Evolutionary conservation across 2,888 invertebrate species (phyloP).

Genomic region (Pyrochroa serraticornis): DNA sequence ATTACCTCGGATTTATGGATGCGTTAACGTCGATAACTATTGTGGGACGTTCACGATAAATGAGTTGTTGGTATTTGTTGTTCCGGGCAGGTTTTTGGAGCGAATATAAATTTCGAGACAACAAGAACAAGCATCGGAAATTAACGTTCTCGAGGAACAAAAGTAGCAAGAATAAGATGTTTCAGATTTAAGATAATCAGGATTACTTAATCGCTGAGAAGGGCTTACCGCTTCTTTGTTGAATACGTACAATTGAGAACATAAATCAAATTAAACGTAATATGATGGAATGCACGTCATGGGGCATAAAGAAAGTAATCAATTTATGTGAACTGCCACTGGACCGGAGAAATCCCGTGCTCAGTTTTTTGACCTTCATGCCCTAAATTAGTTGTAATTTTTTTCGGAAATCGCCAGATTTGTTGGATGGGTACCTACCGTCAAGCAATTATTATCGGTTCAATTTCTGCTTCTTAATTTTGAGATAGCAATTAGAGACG

Average conservation of each 20-base stretch:
- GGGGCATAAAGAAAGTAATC: conserved; percentile 23
- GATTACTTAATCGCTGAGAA: conserved; percentile 9
- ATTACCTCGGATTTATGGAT: background rate
- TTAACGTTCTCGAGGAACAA: background rate
- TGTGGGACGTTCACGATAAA: background rate
- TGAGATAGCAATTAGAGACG: too few species aligned
- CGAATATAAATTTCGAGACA: background rate
- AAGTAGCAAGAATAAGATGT: conserved; percentile 6
- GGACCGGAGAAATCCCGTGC: background rate
- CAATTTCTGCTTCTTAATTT: too few species aligned
- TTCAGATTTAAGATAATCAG: conserved; percentile 10
- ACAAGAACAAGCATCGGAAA: background rate
- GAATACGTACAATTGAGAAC: conserved; percentile 14
- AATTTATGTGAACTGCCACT: conserved; percentile 20
- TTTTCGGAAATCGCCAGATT: too few species aligned
- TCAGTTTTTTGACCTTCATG: background rate
- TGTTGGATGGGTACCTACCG: too few species aligned
- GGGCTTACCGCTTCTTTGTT: conserved; percentile 16
- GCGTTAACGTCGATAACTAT: background rate
- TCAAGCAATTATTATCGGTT: too few species aligned
- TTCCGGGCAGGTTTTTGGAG: background rate
- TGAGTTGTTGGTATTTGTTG: background rate
- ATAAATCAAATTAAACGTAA: conserved; percentile 27
- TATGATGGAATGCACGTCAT: conserved; percentile 28
- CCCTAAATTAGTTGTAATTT: too few species aligned